phyloP scores from a whole-genome alignment of 2,888 invertebrate genomes.

The Epicampocera succincta region DNA sequence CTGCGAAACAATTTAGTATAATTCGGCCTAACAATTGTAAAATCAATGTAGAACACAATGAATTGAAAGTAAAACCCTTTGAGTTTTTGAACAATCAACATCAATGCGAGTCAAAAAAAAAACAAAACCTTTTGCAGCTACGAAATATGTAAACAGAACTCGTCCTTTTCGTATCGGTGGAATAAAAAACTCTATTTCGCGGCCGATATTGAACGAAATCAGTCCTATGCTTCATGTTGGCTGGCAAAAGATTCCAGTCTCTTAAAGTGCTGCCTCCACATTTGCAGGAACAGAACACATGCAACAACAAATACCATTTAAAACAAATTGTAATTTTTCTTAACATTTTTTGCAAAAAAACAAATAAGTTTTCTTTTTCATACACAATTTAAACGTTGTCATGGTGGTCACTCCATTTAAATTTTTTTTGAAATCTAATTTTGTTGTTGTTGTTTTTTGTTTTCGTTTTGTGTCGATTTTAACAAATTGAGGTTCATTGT shows the following conservation, averaged over 20 bases:
- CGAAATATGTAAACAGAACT: no score
- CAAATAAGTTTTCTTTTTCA: slow-evolving; percentile 49
- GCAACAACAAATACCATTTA: slow-evolving; percentile 63
- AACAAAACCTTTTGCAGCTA: no score
- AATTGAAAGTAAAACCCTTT: no score
- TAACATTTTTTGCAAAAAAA: slow-evolving; percentile 25
- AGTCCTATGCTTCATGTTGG: no score
- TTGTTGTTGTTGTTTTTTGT: background rate
- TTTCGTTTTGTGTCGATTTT: slow-evolving; percentile 65
- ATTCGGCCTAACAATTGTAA: no score
- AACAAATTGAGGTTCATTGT: slow-evolving; percentile 69
- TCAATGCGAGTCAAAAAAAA: no score
- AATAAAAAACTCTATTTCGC: no score
- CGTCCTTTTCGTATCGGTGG: no score
- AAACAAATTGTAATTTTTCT: slow-evolving; percentile 66
- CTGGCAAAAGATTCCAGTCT: background rate
- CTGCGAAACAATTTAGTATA: no score
- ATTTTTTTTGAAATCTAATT: slow-evolving; percentile 32
- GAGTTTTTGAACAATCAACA: no score
- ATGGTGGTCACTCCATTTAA: slow-evolving; percentile 71
- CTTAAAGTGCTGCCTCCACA: slow-evolving; percentile 4
- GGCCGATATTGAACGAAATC: no score
- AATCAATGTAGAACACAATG: no score
- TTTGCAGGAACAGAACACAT: slow-evolving; percentile 7
- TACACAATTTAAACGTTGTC: slow-evolving; percentile 65